phyloP scores from a whole-genome alignment of 2,888 invertebrate genomes.

The Caenorhabditis drosophilae region DNA sequence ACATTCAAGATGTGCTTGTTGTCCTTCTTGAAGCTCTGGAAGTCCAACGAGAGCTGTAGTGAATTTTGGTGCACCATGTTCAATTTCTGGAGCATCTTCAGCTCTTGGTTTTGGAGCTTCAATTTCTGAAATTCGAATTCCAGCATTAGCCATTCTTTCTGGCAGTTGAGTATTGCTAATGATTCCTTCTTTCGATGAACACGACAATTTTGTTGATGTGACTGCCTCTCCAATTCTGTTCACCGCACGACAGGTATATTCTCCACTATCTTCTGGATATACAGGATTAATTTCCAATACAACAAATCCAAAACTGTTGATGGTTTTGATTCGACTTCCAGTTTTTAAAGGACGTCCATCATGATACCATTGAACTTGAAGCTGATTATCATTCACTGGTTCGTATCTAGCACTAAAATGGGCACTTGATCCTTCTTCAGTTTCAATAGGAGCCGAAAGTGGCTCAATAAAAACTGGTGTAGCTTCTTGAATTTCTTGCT shows the following conservation, averaged over 20 bases:
- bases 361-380: slow-evolving; percentile 79
- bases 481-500: slow-evolving; percentile 48
- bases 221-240: slow-evolving; percentile 77
- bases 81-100: slow-evolving; percentile 76
- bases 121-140: slow-evolving; percentile 72
- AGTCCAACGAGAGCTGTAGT: slow-evolving; percentile 81
- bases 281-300: slow-evolving; percentile 93
- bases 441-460: slow-evolving; percentile 59
- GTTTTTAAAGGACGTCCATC: slow-evolving; percentile 89
- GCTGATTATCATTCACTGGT: slow-evolving; percentile 65
- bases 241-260: slow-evolving; percentile 58
- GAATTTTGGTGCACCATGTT: slow-evolving; percentile 81
- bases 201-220: slow-evolving; percentile 85
- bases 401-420: slow-evolving; percentile 68
- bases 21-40: slow-evolving; percentile 87
- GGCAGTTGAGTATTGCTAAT: slow-evolving; percentile 89
- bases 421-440: slow-evolving; percentile 64
- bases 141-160: slow-evolving; percentile 81
- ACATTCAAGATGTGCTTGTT: slow-evolving; percentile 94
- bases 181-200: slow-evolving; percentile 83
- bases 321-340: slow-evolving; percentile 90
- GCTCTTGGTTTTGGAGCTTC: slow-evolving; percentile 57
- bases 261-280: slow-evolving; percentile 82
- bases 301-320: slow-evolving; percentile 95
- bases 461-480: slow-evolving; percentile 68